Evolutionary conservation across 2,113 vertebrate genomes (phyloP), one percentile per base, ranked within the genome.

Genomic region (Proterorhinus semilunaris): DNA sequence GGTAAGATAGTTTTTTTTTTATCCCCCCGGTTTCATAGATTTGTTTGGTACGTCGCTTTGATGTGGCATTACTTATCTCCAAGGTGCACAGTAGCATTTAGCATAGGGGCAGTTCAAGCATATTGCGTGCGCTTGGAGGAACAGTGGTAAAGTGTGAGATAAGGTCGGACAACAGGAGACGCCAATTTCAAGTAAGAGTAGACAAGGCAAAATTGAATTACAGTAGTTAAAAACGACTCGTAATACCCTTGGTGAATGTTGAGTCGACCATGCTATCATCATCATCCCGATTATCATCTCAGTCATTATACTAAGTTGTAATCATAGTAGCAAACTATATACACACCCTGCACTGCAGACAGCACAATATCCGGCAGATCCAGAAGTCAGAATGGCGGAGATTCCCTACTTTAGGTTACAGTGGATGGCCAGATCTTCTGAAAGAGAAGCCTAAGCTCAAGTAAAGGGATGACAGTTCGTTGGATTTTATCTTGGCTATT

Each of bases 41-140:
- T 86, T 72, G 68, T 72, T 72, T 71, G 74, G 65, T 68, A 27
- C 27, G 10, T 55, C 9, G 71, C 73, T 78, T 15, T 1, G 16
- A 45, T 62, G 55, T 47, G 80, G 49, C 67, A 42, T 36, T 42
- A 68, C 81, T 84, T 89, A 80, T 85, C 75, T 66, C 57, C 11
- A 12, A 46, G 65, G 17, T 36, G 62, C 83, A 84, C 66, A n/a
- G 66, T 65, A 76, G 72, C 72, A 68, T 82, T 82, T 79, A 54
- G 51, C 48, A 48, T 65, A 72, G 63, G 52, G 59, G 46, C 49
- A 53, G 55, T 50, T 58, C 66, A 82, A 82, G 80, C 64, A 74
- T 67, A 71, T 66, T 76, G 61, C 46, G 8, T 16, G 42, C 44
- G 11, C 12, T 61, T 61, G 58, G 44, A 44, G 42, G 15, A n/a